Evolutionary conservation across 2,888 invertebrate genomes (phyloP).

Genomic region (Leucozona laternaria): DNA sequence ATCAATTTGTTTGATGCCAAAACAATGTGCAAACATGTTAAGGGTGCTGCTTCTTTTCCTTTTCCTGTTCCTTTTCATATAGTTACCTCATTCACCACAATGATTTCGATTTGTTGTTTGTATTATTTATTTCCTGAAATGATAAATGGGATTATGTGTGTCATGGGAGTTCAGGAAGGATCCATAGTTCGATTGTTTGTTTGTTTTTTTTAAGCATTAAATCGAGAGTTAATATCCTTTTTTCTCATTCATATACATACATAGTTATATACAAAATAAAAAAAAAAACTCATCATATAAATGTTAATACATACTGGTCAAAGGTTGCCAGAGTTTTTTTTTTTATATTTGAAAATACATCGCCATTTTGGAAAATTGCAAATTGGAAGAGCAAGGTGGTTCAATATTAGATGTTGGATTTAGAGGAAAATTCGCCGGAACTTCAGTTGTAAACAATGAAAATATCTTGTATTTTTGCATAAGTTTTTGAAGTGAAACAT

Average conservation of each 20-base stretch:
- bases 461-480: too few species aligned
- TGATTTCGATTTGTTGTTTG: constrained; percentile 27
- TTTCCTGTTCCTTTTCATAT: neutral
- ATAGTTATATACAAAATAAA: too few species aligned
- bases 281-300: neutral
- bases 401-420: too few species aligned
- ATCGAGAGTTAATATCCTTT: constrained; percentile 55
- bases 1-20: constrained; percentile 69
- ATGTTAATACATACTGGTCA: neutral
- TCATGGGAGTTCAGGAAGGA: constrained; percentile 16
- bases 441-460: too few species aligned
- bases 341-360: too few species aligned
- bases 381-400: too few species aligned
- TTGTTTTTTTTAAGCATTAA: constrained; percentile 32
- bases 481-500: too few species aligned
- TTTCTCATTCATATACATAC: neutral
- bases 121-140: constrained; percentile 49
- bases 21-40: constrained; percentile 63
- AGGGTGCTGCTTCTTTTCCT: neutral
- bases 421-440: too few species aligned
- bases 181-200: constrained; percentile 7
- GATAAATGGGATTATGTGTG: constrained; percentile 57
- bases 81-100: constrained; percentile 1
- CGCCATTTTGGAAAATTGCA: too few species aligned
- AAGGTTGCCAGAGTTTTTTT: neutral